phyloP scores from a whole-genome alignment of 2,797 vertebrate genomes.

The Echiichthys vipera region DNA sequence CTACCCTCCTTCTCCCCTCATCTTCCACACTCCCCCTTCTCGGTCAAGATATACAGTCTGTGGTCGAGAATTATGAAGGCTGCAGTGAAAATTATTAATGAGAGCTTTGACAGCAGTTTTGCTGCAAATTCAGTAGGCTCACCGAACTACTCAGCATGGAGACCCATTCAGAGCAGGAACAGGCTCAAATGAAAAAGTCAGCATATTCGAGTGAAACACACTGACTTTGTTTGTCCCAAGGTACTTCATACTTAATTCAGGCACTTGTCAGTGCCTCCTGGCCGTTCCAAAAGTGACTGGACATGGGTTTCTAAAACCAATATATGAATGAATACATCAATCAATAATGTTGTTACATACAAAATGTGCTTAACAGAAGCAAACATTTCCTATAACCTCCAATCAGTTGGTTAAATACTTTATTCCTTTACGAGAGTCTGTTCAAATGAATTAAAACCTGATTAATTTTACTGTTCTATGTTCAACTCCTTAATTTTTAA shows the following conservation, averaged over 20 bases:
- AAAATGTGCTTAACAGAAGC: too few species aligned
- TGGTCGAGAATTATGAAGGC: slow-evolving; percentile 63
- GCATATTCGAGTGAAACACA: slow-evolving; percentile 47
- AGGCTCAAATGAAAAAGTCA: slow-evolving; percentile 36
- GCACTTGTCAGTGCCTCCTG: not conserved
- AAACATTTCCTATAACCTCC: not conserved
- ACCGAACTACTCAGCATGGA: slow-evolving; percentile 58
- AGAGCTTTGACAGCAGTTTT: slow-evolving; percentile 77
- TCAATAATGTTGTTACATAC: not conserved
- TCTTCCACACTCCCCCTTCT: not conserved
- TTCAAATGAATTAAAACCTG: too few species aligned
- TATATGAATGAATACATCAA: not conserved
- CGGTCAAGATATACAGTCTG: slow-evolving; percentile 41
- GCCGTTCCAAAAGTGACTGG: not conserved
- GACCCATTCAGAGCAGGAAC: slow-evolving; percentile 47
- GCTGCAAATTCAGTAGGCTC: slow-evolving; percentile 65
- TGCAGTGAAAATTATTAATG: slow-evolving; percentile 73
- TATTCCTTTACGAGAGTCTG: too few species aligned
- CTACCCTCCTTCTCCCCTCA: not conserved
- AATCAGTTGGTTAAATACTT: not conserved
- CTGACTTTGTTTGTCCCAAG: slow-evolving; percentile 49
- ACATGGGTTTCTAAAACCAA: not conserved
- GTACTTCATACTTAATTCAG: slow-evolving; percentile 1
- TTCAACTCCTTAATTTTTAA: too few species aligned
- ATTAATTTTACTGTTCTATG: too few species aligned